These are phyloP conservation scores for Panzeria rudis DNA, from an alignment of 2,888 invertebrate genomes.

Conservation along the genomic window DNA sequence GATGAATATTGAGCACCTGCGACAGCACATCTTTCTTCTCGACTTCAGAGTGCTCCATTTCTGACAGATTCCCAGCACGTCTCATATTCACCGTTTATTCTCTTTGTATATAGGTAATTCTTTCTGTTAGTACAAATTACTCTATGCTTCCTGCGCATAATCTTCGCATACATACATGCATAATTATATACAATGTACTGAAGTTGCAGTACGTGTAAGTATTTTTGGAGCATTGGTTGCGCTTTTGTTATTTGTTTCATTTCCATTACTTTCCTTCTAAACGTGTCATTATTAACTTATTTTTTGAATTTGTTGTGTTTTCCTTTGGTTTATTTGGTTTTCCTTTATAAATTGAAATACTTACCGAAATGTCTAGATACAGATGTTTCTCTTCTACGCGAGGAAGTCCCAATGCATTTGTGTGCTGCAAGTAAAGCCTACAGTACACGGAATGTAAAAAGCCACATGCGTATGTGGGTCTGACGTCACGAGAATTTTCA, in stretches of 20 bases:
- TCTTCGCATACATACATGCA: background rate
- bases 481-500: no score
- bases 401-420: constrained; percentile 22
- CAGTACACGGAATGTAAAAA: no score
- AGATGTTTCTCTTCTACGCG: constrained; percentile 37
- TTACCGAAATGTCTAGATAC: constrained; percentile 58
- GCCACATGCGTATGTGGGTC: no score
- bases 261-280: constrained; percentile 67
- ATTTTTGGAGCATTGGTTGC: constrained; percentile 8
- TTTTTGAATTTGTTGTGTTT: constrained; percentile 21
- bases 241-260: constrained; percentile 52
- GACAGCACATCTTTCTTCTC: background rate
- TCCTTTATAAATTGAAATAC: constrained; percentile 55
- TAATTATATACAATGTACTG: background rate
- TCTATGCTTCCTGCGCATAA: constrained; percentile 36
- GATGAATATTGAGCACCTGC: background rate
- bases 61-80: constrained; percentile 14
- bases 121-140: background rate
- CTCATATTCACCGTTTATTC: background rate
- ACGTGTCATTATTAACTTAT: constrained; percentile 63
- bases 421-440: background rate
- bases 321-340: constrained; percentile 45
- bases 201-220: constrained; percentile 21
- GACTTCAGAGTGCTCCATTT: constrained; percentile 28
- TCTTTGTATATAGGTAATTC: background rate